Evolutionary conservation across 2,888 invertebrate species (phyloP), one percentile per base, ranked within the genome.

Genomic region (Yponomeuta sedellus): DNA sequence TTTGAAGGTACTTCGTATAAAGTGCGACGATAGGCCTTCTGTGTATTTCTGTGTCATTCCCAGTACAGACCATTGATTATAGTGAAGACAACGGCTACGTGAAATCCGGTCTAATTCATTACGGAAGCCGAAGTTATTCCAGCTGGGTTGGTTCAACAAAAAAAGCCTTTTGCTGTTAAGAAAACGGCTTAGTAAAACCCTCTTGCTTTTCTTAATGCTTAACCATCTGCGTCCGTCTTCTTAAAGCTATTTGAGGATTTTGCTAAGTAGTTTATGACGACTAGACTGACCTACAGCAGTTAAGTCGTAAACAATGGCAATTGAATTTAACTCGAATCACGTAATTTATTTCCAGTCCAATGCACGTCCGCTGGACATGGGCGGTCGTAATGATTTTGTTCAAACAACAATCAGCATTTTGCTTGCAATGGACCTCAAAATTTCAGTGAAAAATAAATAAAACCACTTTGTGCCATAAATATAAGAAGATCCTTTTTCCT

Each of bases 21-120:
- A 4, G 10, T 5, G 34, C 34, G 1, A 40, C 25, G 2, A 22
- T 12, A 5, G 20, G 12, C 6, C 10, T 22, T 20, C 34, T 20
- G 19, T 59, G 20, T 59, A 25, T 59, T 22, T 59, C 22, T 20
- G 11, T 22, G 22, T 59, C 10, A 11, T 59, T 22, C 4, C 25
- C 11, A 10, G 25, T 3, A 22, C 22, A 34, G 69, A 59, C 66
- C 71, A 72, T 71, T 73, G 72, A 71, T 72, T 72, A 70, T 69
- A 71, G 69, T 69, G 70, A 69, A 70, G 69, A 68, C 34, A 34
- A 34, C 68, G 68, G 67, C 67, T 68, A 69, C 71, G 71, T 71
- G 71, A 69, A 69, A 67, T 66, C 39, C 34, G 61, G 44, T 25
- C 65, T 69, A 67, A 70, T 71, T 72, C 71, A 70, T 71, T 72